Percentiles rank a stretch among this genome's conserved stretches.
These are phyloP conservation scores for Oxytorus armatus DNA, from an alignment of 2,888 invertebrate species.

Conservation along the genomic window DNA sequence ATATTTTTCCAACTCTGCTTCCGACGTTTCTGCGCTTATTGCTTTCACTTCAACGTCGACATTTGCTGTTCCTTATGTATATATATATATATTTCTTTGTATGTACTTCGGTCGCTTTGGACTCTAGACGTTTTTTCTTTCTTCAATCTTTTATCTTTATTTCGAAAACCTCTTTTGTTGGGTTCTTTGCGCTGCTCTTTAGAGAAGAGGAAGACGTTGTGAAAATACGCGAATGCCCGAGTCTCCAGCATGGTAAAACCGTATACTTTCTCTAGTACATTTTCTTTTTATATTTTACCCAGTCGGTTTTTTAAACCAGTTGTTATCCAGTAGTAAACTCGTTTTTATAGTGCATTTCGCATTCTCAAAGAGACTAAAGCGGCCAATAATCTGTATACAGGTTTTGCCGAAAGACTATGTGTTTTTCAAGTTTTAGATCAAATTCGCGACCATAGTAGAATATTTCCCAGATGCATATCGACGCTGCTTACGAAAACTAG, in stretches of 20 bases:
- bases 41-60: constrained; percentile 3
- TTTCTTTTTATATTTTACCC: not conserved
- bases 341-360: not conserved
- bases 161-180: constrained; percentile 25
- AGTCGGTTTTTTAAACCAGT: not conserved
- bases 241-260: constrained; percentile 1
- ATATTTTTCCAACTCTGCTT: constrained; percentile 28
- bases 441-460: not conserved
- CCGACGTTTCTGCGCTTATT: not conserved
- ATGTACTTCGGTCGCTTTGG: not conserved
- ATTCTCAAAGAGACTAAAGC: not conserved
- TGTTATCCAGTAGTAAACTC: too few relatives aligned
- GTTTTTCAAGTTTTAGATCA: not conserved
- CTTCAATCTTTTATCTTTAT: constrained; percentile 12
- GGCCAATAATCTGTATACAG: not conserved
- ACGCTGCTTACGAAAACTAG: too few relatives aligned
- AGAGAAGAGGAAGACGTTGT: constrained; percentile 17
- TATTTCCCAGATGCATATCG: too few relatives aligned
- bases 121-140: not conserved
- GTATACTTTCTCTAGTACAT: not conserved
- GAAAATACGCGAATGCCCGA: constrained; percentile 7
- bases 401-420: not conserved
- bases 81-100: not conserved
- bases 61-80: not conserved
- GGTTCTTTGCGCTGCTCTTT: constrained; percentile 13